Conservation (phyloP, 2,888 invertebrate species). For the Heteromyza rotundicornis region DNA sequence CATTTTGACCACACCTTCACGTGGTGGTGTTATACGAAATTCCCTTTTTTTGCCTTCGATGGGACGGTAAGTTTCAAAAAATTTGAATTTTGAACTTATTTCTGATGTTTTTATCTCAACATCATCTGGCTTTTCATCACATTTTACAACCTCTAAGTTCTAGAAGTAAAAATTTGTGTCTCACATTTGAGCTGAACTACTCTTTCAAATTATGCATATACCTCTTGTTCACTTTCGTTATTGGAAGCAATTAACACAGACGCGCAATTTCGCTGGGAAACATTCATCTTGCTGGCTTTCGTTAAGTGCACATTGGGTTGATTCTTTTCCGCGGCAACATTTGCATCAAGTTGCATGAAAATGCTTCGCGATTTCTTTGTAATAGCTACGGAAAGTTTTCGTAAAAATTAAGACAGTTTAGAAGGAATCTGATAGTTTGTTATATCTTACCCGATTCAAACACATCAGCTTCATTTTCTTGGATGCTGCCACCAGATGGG, state of each 20-base stretch:
- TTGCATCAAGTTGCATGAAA: slow-evolving; percentile 86
- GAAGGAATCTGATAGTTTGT: too few relatives aligned
- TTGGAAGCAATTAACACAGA: slow-evolving; percentile 7
- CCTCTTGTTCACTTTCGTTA: slow-evolving; percentile 33
- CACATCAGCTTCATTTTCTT: slow-evolving; percentile 71
- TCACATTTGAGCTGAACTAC: too few relatives aligned
- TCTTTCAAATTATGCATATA: slow-evolving; percentile 8
- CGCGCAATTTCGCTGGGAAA: slow-evolving; percentile 20
- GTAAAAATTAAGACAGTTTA: too few relatives aligned
- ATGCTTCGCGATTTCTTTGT: slow-evolving; percentile 86
- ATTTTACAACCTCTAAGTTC: slow-evolving; percentile 71
- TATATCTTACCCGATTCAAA: slow-evolving; percentile 78
- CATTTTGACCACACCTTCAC: slow-evolving; percentile 74
- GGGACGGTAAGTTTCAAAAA: slow-evolving; percentile 87
- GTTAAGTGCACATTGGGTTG: slow-evolving; percentile 19
- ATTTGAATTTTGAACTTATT: slow-evolving; percentile 85
- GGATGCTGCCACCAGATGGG: slow-evolving; percentile 57
- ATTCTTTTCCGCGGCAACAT: slow-evolving; percentile 66
- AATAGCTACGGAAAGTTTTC: too few relatives aligned
- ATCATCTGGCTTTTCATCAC: slow-evolving; percentile 76
- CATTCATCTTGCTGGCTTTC: too few relatives aligned
- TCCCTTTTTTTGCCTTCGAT: slow-evolving; percentile 69
- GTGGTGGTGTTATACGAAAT: slow-evolving; percentile 88
- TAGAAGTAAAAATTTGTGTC: slow-evolving; percentile 14
- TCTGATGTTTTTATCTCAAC: slow-evolving; percentile 81